Percentiles rank a stretch among this genome's conserved stretches.
phyloP scores from a whole-genome alignment of 2,797 vertebrate species.

The Peromyscus nudipes region DNA sequence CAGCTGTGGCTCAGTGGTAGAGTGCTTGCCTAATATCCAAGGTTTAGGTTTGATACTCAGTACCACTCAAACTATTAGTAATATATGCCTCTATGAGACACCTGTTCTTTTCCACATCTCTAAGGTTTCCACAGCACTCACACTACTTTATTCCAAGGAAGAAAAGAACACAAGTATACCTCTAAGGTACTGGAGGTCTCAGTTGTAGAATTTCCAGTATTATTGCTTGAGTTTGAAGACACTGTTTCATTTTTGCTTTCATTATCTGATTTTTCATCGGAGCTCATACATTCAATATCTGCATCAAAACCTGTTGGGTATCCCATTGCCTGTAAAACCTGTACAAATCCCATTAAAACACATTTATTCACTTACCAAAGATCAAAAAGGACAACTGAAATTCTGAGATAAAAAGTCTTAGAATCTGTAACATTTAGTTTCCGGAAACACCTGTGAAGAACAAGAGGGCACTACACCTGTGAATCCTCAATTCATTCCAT shows the following conservation, averaged over 20 bases:
- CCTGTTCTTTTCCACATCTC: not conserved
- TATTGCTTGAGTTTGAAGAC: constrained; percentile 97
- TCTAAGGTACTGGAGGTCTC: constrained; percentile 98
- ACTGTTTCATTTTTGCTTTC: constrained; percentile 97
- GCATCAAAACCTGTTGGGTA: constrained; percentile 98
- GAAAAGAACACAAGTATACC: constrained; percentile 87
- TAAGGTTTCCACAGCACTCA: not conserved
- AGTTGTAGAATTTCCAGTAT: constrained; percentile 94
- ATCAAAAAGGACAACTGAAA: constrained; percentile 18
- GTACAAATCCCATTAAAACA: constrained; percentile 71
- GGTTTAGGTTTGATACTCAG: not conserved
- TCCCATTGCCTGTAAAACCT: constrained; percentile 99
- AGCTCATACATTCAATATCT: constrained; percentile 97
- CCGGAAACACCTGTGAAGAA: constrained; percentile 41
- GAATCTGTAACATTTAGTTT: constrained; percentile 27
- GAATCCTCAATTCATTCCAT: constrained; percentile 21
- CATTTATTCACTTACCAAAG: constrained; percentile 65
- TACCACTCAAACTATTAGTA: constrained; percentile 36
- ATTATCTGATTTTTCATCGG: constrained; percentile 98
- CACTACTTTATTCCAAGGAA: not conserved
- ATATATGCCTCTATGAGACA: constrained; percentile 16
- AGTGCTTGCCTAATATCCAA: not conserved
- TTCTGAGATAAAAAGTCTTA: constrained; percentile 49
- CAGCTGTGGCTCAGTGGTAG: not conserved
- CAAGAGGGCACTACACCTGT: not conserved